A percentile compares a stretch with the other conserved stretches of the same genome.
These are phyloP conservation scores for Neelides folsomi DNA, from an alignment of 2,888 invertebrate species.

Conservation along the genomic window DNA sequence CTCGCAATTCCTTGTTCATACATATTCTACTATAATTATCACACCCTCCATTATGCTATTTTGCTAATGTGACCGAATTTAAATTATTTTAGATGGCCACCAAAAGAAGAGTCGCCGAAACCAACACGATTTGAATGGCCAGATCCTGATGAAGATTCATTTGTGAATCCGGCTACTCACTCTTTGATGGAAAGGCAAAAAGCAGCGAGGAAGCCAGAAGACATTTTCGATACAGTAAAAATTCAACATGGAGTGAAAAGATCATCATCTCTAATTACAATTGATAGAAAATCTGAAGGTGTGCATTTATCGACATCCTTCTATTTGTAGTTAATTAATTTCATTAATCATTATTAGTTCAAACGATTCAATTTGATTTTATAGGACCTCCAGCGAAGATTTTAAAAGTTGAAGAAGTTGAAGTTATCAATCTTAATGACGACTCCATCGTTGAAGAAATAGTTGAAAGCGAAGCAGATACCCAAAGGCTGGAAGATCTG, in stretches of 20 bases:
- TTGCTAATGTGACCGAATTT: neutral
- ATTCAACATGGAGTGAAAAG: constrained; percentile 8
- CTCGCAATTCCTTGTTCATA: neutral
- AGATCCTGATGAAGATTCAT: constrained; percentile 54
- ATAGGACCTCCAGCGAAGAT: constrained; percentile 12
- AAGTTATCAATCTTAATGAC: neutral
- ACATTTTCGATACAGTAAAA: constrained; percentile 30
- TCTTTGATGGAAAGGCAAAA: constrained; percentile 20
- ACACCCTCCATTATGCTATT: neutral
- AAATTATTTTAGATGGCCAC: constrained; percentile 11
- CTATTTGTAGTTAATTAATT: constrained; percentile 1
- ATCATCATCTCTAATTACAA: neutral
- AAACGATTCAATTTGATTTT: too few relatives aligned
- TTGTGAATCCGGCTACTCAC: constrained; percentile 41
- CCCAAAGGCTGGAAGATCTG: too few relatives aligned
- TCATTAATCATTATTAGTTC: too few relatives aligned
- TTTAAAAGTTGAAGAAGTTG: constrained; percentile 2
- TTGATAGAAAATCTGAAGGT: neutral
- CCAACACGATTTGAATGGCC: constrained; percentile 57
- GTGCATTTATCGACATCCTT: neutral
- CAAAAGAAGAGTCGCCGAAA: constrained; percentile 42
- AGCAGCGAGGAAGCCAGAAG: constrained; percentile 22
- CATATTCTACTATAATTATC: neutral
- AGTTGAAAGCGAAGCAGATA: too few relatives aligned
- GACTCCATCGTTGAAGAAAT: neutral